Evolutionary conservation across 2,888 invertebrate genomes (phyloP), one percentile per base, ranked within the genome.

Genomic region (Drosophila percnosoma): DNA sequence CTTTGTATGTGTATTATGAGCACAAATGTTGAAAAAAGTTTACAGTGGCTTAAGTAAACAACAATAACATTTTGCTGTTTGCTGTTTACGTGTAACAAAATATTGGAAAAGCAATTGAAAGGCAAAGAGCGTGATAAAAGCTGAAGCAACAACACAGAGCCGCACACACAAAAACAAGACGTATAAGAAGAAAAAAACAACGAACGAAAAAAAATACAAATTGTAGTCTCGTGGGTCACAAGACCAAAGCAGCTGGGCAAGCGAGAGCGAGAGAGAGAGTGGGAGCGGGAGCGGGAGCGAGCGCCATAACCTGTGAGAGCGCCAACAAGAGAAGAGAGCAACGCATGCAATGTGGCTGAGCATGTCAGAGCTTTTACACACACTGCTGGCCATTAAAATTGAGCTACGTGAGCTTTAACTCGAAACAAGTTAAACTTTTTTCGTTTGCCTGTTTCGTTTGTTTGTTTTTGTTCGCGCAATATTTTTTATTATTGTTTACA

Each of bases 81-180:
- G 54, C 57, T 67, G 73, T 81, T 66, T 75, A 67, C 85, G 78
- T 75, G 87, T 73, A 68, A 68, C 40, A 64, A 69, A 75, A 72
- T 87, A 73, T 87, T 74, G 84, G 68, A 79, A 89, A 87, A 75
- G 31, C 70, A 68, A 69, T 67, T 59, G 57, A 79, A 87, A 78
- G 57, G 74, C 83, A 75, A 51, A 82, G 76, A 89, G 86, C 73
- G 88, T 80, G 85, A 86, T 89, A 76, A 86, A 89, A 80, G 72
- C 72, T 71, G 78, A 63, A 78, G 73, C 83, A 80, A 89, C 66
- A 86, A 85, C 83, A 89, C 78, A 80, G 69, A 82, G 61, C 24
- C 13, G 52, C 75, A 75, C 73, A 75, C 58, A 70, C 71, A 75
- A 58, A 74, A 67, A 60, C 68, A 68, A 68, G 67, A 49, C 60